Percentiles rank a stretch among this genome's conserved stretches.
phyloP scores from a whole-genome alignment of 2,113 vertebrate genomes.

The Syngnathus floridae region DNA sequence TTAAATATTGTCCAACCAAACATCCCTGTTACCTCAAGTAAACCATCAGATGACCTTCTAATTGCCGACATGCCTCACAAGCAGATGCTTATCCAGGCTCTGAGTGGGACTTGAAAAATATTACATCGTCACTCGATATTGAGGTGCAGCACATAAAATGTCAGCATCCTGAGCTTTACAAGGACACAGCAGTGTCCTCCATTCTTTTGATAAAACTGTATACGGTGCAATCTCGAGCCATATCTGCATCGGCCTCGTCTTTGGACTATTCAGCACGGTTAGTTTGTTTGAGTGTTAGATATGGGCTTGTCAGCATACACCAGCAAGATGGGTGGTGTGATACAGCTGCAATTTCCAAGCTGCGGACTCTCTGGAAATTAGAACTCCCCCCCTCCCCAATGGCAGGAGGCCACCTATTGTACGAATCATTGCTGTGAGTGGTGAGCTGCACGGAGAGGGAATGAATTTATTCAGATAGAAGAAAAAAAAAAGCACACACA shows the following conservation, averaged over 20 bases:
- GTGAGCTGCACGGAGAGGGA: slow-evolving; percentile 7
- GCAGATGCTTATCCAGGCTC: neutral
- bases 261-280: slow-evolving; percentile 15
- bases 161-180: slow-evolving; percentile 10
- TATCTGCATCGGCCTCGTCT: slow-evolving; percentile 29
- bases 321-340: slow-evolving; percentile 25
- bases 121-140: slow-evolving; percentile 19
- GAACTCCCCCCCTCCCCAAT: slow-evolving; percentile 30
- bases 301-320: slow-evolving; percentile 42
- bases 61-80: neutral
- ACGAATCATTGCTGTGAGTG: slow-evolving; percentile 17
- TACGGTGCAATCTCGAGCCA: slow-evolving; percentile 31
- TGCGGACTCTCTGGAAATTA: slow-evolving; percentile 29
- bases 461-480: slow-evolving; percentile 21
- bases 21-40: neutral
- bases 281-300: slow-evolving; percentile 40
- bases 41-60: neutral
- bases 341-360: slow-evolving; percentile 44
- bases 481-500: neutral
- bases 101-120: neutral
- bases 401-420: slow-evolving; percentile 36
- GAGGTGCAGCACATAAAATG: slow-evolving; percentile 1
- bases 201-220: slow-evolving; percentile 20
- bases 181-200: slow-evolving; percentile 35
- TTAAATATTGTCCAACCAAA: neutral